Evolutionary conservation across 2,888 invertebrate species (phyloP).

Genomic region (Apamea crenata): DNA sequence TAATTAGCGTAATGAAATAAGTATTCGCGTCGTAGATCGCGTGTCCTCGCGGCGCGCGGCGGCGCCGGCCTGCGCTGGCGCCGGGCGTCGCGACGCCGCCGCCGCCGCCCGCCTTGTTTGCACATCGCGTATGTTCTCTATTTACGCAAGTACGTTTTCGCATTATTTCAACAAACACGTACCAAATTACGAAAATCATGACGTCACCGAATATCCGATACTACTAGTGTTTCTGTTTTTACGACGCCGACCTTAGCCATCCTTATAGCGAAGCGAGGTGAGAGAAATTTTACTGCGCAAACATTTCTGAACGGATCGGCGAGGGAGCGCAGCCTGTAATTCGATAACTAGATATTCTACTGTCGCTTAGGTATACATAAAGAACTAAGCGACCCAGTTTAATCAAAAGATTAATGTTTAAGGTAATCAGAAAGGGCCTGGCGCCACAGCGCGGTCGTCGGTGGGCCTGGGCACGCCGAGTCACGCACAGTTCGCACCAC

Average conservation of each 20-base stretch:
- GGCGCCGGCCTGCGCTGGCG: constrained; percentile 76
- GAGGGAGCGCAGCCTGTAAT: constrained; percentile 33
- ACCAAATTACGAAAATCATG: constrained; percentile 76
- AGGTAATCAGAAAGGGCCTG: constrained; percentile 80
- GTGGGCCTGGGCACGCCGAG: constrained; percentile 65
- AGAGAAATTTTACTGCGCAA: constrained; percentile 44
- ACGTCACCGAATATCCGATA: constrained; percentile 70
- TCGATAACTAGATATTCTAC: constrained; percentile 74
- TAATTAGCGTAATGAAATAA: constrained; percentile 74
- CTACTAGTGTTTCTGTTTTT: constrained; percentile 62
- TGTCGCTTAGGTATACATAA: constrained; percentile 74
- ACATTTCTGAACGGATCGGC: constrained; percentile 25
- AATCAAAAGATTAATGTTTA: constrained; percentile 82
- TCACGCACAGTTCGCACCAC: constrained; percentile 80
- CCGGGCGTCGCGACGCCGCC: constrained; percentile 82
- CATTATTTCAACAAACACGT: constrained; percentile 82
- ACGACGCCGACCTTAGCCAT: constrained; percentile 56
- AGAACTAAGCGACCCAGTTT: constrained; percentile 75
- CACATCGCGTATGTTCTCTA: constrained; percentile 84
- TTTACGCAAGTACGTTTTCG: constrained; percentile 85
- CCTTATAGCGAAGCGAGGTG: constrained; percentile 49
- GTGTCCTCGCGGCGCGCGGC: constrained; percentile 76
- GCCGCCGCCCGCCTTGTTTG: constrained; percentile 81
- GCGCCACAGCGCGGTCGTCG: constrained; percentile 72
- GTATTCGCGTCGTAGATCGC: constrained; percentile 71